Conservation (phyloP, 2,797 vertebrate species). For the Vespertilio murinus region DNA sequence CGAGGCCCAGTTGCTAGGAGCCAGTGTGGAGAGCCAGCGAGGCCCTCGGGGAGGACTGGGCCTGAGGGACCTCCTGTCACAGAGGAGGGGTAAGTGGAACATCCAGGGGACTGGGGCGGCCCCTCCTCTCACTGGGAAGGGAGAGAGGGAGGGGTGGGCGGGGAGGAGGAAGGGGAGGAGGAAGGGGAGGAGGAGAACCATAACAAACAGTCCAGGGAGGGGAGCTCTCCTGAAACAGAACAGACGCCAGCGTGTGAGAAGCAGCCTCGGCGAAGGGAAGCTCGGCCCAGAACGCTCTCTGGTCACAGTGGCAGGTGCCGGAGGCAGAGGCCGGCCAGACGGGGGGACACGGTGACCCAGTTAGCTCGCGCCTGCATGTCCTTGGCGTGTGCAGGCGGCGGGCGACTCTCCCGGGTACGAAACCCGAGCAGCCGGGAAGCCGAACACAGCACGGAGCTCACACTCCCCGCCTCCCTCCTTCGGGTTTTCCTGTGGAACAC, state of each 20-base stretch:
- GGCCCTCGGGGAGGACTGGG: rapidly evolving
- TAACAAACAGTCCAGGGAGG: neutral
- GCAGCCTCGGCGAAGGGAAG: rapidly evolving
- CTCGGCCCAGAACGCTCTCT: no score
- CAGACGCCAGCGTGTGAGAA: rapidly evolving
- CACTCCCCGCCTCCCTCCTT: no score
- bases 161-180: no score
- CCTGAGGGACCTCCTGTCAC: neutral
- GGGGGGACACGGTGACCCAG: neutral
- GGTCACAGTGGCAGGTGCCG: rapidly evolving
- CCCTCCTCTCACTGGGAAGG: neutral
- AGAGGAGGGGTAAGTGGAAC: neutral
- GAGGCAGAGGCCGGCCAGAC: neutral
- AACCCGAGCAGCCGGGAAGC: rapidly evolving
- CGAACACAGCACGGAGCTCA: rapidly evolving
- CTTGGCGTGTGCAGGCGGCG: rapidly evolving
- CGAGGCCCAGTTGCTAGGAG: neutral
- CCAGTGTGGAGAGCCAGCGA: rapidly evolving
- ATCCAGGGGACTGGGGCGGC: neutral
- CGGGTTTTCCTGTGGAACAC: no score
- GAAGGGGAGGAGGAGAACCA: no score
- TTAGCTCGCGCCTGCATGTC: no score
- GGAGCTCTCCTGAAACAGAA: rapidly evolving
- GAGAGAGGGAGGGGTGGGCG: rapidly evolving
- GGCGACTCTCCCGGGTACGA: rapidly evolving